These are phyloP conservation scores for Mobula birostris DNA, from an alignment of 2,113 vertebrate genomes.

Conservation along the genomic window DNA sequence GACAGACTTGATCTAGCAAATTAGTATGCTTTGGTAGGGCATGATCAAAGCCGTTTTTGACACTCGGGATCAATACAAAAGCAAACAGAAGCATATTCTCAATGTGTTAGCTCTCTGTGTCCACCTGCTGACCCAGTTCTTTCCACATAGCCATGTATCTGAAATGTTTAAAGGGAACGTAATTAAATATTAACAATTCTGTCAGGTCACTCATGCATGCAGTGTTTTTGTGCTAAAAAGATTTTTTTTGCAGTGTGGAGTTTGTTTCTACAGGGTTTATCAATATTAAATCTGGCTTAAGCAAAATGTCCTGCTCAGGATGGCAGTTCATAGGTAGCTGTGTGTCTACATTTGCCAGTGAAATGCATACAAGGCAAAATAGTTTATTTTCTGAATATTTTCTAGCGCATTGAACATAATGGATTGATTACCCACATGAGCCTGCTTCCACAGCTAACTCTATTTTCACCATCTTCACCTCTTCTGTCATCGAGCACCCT, in stretches of 20 bases:
- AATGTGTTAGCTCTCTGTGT: conserved; percentile 41
- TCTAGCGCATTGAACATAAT: neutral
- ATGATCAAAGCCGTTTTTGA: conserved; percentile 95
- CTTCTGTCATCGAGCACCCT: neutral
- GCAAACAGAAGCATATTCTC: conserved; percentile 74
- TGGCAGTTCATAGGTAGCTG: neutral
- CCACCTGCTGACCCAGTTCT: conserved; percentile 66
- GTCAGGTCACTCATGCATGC: conserved; percentile 10
- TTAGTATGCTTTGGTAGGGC: conserved; percentile 96
- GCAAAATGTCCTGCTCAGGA: neutral
- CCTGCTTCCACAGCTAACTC: neutral
- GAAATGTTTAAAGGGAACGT: conserved; percentile 28
- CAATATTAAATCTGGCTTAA: conserved; percentile 17
- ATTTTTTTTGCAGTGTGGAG: neutral
- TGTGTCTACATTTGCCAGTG: neutral
- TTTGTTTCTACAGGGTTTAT: neutral
- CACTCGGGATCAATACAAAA: conserved; percentile 91
- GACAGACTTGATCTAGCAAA: conserved; percentile 98
- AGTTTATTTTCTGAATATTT: neutral
- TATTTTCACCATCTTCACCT: too few relatives aligned
- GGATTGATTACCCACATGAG: neutral
- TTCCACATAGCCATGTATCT: conserved; percentile 33
- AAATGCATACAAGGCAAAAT: neutral
- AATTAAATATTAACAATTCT: conserved; percentile 23
- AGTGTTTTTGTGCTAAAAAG: neutral